Conservation (phyloP, 1,140 invertebrate species). For the Bradysia coprophila region DNA sequence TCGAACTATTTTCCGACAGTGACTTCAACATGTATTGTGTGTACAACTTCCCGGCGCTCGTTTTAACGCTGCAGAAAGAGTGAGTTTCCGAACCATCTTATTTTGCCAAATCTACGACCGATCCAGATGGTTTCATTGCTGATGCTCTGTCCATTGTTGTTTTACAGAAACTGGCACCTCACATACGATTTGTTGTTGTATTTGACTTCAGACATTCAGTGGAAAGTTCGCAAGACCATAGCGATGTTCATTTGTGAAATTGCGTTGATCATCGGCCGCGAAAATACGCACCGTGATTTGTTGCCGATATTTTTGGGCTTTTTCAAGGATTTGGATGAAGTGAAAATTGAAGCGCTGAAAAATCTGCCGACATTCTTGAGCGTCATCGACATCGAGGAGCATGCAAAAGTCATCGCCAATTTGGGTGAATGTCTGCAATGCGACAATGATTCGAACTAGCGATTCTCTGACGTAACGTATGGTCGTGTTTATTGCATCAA, state of each 20-base stretch:
- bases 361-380: conserved; percentile 3
- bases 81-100: not conserved
- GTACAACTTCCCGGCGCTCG: conserved; percentile 4
- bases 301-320: conserved; percentile 3
- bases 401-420: conserved; percentile 1
- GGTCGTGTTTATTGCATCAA: not conserved
- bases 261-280: conserved; percentile 2
- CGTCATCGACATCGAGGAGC: not conserved
- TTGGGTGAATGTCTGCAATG: conserved; percentile 1
- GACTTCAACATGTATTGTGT: conserved; percentile 2
- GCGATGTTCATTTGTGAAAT: conserved; percentile 3
- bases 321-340: conserved; percentile 4
- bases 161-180: conserved; percentile 3
- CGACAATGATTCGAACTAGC: conserved; percentile 1
- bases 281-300: conserved; percentile 2
- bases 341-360: conserved; percentile 3
- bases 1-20: not conserved
- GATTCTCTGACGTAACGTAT: conserved; percentile 1
- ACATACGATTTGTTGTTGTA: not conserved
- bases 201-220: conserved; percentile 1
- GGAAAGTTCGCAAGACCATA: conserved; percentile 3
- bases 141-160: not conserved
- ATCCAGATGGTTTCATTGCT: no score
- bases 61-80: conserved; percentile 1
- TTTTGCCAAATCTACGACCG: no score